Conservation (phyloP, 1,140 invertebrate genomes). For the Drosophila repletoides region DNA sequence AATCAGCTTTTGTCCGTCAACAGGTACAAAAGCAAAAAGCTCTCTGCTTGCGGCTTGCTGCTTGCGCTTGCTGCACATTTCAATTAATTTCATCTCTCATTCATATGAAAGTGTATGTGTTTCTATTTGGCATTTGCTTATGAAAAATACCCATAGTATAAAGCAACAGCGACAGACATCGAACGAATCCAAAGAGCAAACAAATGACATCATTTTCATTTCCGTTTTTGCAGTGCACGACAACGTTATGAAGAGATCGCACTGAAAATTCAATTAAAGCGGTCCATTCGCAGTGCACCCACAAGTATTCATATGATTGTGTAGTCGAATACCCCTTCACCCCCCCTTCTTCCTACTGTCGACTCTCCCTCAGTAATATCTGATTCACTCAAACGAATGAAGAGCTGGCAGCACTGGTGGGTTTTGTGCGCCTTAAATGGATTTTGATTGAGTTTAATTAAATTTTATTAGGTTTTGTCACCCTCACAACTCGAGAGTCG, state of each 20-base stretch:
- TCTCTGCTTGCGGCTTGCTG: constrained; percentile 11
- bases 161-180: neutral
- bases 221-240: constrained; percentile 42
- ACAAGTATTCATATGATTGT: constrained; percentile 14
- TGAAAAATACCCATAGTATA: constrained; percentile 24
- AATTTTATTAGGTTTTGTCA: constrained; percentile 81
- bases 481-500: constrained; percentile 55
- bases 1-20: constrained; percentile 58
- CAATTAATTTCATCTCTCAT: constrained; percentile 29
- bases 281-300: constrained; percentile 37
- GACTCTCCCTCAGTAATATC: neutral
- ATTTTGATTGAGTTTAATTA: constrained; percentile 81
- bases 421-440: constrained; percentile 68
- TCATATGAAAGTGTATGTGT: neutral
- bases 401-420: too few species aligned
- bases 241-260: constrained; percentile 25
- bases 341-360: neutral
- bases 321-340: neutral
- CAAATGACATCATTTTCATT: constrained; percentile 53
- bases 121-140: constrained; percentile 11
- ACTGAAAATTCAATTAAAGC: constrained; percentile 49
- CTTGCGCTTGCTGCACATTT: constrained; percentile 34
- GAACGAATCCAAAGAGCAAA: constrained; percentile 32
- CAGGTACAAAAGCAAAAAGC: constrained; percentile 50
- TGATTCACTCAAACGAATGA: neutral